Evolutionary conservation across 1,140 invertebrate genomes (phyloP).

Genomic region (Philaenus spumarius): DNA sequence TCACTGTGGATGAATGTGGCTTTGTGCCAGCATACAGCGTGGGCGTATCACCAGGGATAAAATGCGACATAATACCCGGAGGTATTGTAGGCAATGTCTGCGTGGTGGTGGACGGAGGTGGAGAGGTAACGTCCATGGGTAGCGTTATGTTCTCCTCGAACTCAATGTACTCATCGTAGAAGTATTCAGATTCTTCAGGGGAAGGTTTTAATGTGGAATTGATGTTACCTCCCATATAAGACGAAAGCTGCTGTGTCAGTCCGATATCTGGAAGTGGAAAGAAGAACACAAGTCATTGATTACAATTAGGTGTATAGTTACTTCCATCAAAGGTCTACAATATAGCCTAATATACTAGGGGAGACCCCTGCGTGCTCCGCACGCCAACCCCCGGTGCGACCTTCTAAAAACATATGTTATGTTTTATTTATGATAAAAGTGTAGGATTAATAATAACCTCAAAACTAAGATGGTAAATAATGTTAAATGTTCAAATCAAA

Average conservation of each 20-base stretch:
- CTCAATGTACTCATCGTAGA: conserved; percentile 74
- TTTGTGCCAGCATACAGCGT: conserved; percentile 50
- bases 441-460: too few relatives aligned
- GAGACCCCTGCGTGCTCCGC: too few relatives aligned
- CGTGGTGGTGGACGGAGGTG: background rate
- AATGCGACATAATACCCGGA: conserved; percentile 36
- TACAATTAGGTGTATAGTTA: too few relatives aligned
- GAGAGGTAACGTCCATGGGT: conserved; percentile 21
- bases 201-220: conserved; percentile 38
- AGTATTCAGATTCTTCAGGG: conserved; percentile 66
- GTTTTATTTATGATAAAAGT: too few relatives aligned
- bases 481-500: too few relatives aligned
- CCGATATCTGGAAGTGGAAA: conserved; percentile 11
- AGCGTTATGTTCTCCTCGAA: conserved; percentile 52
- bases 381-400: too few relatives aligned
- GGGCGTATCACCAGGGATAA: conserved; percentile 51
- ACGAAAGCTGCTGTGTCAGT: conserved; percentile 17
- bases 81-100: conserved; percentile 20
- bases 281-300: too few relatives aligned
- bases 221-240: conserved; percentile 1
- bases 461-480: too few relatives aligned
- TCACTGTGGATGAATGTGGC: conserved; percentile 6
- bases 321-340: too few relatives aligned
- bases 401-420: too few relatives aligned
- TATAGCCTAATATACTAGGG: too few relatives aligned